Percentiles rank a stretch among this genome's conserved stretches.
Conservation (phyloP, 2,113 vertebrate species). For the Onychostruthus taczanowskii region DNA sequence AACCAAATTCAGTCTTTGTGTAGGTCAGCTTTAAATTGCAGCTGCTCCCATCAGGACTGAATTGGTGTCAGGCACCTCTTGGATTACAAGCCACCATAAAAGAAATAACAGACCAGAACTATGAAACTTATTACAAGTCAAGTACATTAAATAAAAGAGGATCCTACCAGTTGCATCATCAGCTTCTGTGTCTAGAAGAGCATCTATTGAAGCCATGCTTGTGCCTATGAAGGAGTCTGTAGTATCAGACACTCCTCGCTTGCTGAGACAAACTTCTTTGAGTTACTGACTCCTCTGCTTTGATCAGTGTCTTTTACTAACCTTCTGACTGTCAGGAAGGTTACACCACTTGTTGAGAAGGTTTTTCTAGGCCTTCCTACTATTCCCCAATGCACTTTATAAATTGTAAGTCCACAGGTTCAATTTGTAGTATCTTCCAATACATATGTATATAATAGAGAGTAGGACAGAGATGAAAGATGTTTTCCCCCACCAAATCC, state of each 20-base stretch:
- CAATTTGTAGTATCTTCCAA: constrained; percentile 51
- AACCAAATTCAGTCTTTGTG: constrained; percentile 39
- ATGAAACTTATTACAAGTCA: constrained; percentile 58
- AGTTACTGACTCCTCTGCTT: constrained; percentile 58
- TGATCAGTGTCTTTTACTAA: constrained; percentile 58
- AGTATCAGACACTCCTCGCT: constrained; percentile 60
- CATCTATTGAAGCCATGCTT: constrained; percentile 70
- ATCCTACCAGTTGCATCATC: constrained; percentile 69
- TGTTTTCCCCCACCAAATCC: constrained; percentile 48
- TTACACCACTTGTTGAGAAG: constrained; percentile 44
- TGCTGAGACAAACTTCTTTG: constrained; percentile 64
- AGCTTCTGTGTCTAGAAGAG: constrained; percentile 69
- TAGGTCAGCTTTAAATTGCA: neutral
- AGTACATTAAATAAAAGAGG: constrained; percentile 66
- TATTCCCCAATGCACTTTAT: constrained; percentile 16
- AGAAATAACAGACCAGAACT: constrained; percentile 32
- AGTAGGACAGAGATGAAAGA: constrained; percentile 7
- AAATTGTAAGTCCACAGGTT: constrained; percentile 28
- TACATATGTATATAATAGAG: neutral
- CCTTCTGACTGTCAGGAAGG: constrained; percentile 55
- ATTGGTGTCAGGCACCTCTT: constrained; percentile 1
- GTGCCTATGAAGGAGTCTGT: constrained; percentile 63
- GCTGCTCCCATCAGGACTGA: constrained; percentile 22
- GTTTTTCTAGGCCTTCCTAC: constrained; percentile 52
- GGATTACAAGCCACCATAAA: constrained; percentile 9